phyloP scores from a whole-genome alignment of 2,888 invertebrate genomes.

The Caradrina clavipalpis region DNA sequence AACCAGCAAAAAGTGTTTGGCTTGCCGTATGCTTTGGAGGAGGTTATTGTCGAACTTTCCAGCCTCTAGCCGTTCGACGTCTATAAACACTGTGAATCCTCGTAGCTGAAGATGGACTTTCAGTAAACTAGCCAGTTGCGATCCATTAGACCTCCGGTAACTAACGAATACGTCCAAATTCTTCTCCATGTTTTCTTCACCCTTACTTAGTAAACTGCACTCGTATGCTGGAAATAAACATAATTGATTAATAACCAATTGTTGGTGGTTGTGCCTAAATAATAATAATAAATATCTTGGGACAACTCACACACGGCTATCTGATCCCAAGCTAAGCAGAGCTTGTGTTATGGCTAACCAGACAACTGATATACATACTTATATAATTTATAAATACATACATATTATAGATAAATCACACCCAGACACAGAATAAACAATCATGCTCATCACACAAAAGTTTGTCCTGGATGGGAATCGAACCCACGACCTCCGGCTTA shows the following conservation, averaged over 20 bases:
- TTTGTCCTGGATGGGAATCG: too few relatives aligned
- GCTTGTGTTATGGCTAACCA: too few relatives aligned
- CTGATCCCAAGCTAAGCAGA: too few relatives aligned
- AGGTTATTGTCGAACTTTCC: conserved; percentile 99
- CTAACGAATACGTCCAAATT: conserved; percentile 99
- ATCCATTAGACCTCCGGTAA: conserved; percentile 99
- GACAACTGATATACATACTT: too few relatives aligned
- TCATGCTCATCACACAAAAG: too few relatives aligned
- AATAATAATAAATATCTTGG: too few relatives aligned
- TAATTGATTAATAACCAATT: background rate
- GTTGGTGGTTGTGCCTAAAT: background rate
- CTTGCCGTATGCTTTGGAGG: conserved; percentile 98
- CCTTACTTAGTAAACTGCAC: conserved; percentile 92
- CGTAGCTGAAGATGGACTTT: conserved; percentile 99
- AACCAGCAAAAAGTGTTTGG: conserved; percentile 98
- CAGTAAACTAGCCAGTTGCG: conserved; percentile 97
- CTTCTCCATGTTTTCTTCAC: conserved; percentile 95
- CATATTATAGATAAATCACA: too few relatives aligned
- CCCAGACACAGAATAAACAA: too few relatives aligned
- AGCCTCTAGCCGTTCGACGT: conserved; percentile 99
- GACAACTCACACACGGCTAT: too few relatives aligned
- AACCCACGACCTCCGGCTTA: too few relatives aligned
- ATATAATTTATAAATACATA: too few relatives aligned
- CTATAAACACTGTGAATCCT: conserved; percentile 99
- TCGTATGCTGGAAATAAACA: conserved; percentile 90